Conservation (phyloP, 2,113 vertebrate genomes). For the Egretta garzetta region DNA sequence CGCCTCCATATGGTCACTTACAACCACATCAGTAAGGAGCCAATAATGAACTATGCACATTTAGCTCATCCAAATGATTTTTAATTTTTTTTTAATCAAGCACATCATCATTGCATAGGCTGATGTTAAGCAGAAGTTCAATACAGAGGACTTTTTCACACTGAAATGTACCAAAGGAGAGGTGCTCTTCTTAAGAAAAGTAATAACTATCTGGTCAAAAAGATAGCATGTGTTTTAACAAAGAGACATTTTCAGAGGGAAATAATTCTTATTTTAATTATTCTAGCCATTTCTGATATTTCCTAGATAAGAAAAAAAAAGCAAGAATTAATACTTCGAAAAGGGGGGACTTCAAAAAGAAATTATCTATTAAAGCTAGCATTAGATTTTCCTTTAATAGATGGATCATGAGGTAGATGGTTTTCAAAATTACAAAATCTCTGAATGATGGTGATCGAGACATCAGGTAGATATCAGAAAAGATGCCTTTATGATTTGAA, state of each 20-base stretch:
- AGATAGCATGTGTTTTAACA: background rate
- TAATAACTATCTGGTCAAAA: background rate
- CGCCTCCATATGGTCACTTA: background rate
- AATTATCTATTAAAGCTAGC: background rate
- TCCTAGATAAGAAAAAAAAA: background rate
- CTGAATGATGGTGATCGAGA: background rate
- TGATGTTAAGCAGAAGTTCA: background rate
- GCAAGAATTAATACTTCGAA: background rate
- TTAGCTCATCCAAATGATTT: background rate
- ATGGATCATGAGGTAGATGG: background rate
- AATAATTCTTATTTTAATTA: background rate
- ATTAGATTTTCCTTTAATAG: background rate
- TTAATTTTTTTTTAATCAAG: background rate
- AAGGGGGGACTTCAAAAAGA: background rate
- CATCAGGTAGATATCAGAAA: background rate
- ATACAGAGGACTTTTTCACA: background rate
- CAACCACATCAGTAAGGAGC: background rate
- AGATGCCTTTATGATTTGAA: background rate
- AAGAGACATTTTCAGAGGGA: background rate
- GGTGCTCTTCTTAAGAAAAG: background rate
- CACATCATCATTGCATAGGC: rapidly evolving
- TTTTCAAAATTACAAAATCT: background rate
- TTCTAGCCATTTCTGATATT: background rate
- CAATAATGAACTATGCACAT: background rate
- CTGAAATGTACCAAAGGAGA: background rate